A percentile compares a stretch with the other conserved stretches of the same genome.
Evolutionary conservation across 1,140 invertebrate genomes (phyloP).

Genomic region (Drosophila biarmipes): DNA sequence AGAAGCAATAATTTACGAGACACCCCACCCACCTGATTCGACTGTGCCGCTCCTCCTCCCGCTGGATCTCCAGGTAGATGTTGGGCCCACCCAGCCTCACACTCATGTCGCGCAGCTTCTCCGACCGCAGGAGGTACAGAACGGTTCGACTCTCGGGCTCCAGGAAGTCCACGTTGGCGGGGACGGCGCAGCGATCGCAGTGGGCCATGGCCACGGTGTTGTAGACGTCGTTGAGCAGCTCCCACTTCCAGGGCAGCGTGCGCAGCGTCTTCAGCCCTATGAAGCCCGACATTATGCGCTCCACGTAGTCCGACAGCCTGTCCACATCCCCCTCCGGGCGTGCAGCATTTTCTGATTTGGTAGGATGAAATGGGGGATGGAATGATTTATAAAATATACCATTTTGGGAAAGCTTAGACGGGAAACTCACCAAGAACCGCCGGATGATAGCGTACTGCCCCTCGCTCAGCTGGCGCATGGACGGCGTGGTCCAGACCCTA

Average conservation of each 20-base stretch:
- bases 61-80: conserved; percentile 28
- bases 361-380: neutral
- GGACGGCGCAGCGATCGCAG: conserved; percentile 43
- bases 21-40: conserved; percentile 24
- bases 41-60: conserved; percentile 11
- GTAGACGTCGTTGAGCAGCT: conserved; percentile 75
- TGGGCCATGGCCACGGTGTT: conserved; percentile 67
- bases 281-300: conserved; percentile 57
- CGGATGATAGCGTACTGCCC: conserved; percentile 44
- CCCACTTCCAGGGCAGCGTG: conserved; percentile 77
- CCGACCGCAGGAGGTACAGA: conserved; percentile 41
- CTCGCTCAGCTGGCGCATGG: conserved; percentile 19
- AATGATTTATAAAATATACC: neutral
- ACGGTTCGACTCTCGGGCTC: conserved; percentile 12
- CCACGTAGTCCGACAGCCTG: conserved; percentile 52
- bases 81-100: conserved; percentile 22
- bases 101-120: conserved; percentile 14
- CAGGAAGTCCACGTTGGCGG: conserved; percentile 45
- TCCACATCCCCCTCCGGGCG: conserved; percentile 49
- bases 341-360: conserved; percentile 72
- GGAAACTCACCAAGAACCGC: conserved; percentile 58
- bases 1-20: neutral
- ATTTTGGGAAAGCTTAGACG: too few relatives aligned
- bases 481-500: conserved; percentile 23
- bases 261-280: conserved; percentile 64